These are phyloP conservation scores for Cerastis leucographa DNA, from an alignment of 2,888 invertebrate species.

Conservation along the genomic window DNA sequence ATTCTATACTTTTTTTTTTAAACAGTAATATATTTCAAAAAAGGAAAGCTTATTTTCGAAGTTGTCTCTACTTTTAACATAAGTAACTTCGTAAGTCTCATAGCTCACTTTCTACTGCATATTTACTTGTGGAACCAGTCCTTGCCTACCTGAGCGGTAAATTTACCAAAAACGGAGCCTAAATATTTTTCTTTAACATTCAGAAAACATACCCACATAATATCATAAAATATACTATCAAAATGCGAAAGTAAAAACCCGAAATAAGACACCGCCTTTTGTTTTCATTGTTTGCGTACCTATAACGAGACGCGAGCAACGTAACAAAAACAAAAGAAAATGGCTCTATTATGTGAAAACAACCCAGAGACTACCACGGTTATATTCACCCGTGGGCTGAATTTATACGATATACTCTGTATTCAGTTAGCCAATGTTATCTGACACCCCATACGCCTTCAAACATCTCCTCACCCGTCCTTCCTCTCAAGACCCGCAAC, in stretches of 20 bases:
- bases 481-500: background rate
- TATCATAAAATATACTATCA: conserved; percentile 77
- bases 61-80: background rate
- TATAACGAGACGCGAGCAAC: conserved; percentile 86
- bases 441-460: conserved; percentile 72
- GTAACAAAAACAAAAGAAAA: conserved; percentile 90
- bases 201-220: conserved; percentile 71
- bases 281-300: conserved; percentile 89
- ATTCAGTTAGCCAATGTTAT: conserved; percentile 78
- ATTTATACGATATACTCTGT: conserved; percentile 89
- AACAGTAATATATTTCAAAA: too few species aligned
- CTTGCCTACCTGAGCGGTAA: conserved; percentile 38
- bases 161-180: conserved; percentile 57
- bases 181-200: conserved; percentile 70
- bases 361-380: conserved; percentile 88
- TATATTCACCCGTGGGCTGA: conserved; percentile 90
- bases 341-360: conserved; percentile 91
- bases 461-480: conserved; percentile 44
- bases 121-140: conserved; percentile 21
- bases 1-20: too few species aligned
- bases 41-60: background rate
- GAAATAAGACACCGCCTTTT: conserved; percentile 88
- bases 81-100: conserved; percentile 1
- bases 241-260: conserved; percentile 81
- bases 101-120: background rate